Base-by-base conservation (phyloP, 2,888 invertebrate species). In the Dexiosoma caninum region DNA sequence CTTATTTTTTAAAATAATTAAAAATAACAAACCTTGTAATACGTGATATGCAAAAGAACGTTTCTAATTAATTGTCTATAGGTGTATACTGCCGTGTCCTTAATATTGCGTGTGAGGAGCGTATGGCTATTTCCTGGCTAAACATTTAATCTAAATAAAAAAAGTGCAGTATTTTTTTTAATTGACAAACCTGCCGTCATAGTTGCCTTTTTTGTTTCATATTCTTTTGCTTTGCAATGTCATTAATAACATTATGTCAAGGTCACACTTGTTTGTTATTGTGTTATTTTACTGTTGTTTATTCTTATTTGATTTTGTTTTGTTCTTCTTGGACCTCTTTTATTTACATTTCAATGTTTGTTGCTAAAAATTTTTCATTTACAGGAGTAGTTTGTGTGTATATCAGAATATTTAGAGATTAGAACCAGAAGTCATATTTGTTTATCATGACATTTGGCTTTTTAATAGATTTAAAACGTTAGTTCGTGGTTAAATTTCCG, bases 401-500 rank as follows among this genome's bases (percentile, higher is more conserved):
- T 21, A 1, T 46, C 2, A 10, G 12, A 2, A 7, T 21, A 12
- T 19, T 1, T 2, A 21, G 16, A 53, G 19, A 40, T 66, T 66
- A 37, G 16, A 49, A 32, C 12, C 14, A 27, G n/a, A n/a, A 40
- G 42, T 37, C n/a, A 30, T 32, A 30, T 21, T 46, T 40, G 51
- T 46, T 64, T 57, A 30, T 46, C 49, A 76, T 76, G 80, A 76
- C 80, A 71, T 76, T 71, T 80, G 79, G 66, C 79, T 70, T 80
- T 71, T 60, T 55, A 59, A 14, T 53, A 53, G 75, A 64, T 46
- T 19, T 40, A 6, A 49, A 66, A 46, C 23, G 10, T 51, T 55
- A 12, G 9, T 60, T 55, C 4, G 30, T 30, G 42, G 35, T 42
- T 14, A 35, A 12, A 12, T 57, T 71, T 19, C 7, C 27, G 55